phyloP scores from a whole-genome alignment of 2,888 invertebrate species.

The Ectemnius lituratus region DNA sequence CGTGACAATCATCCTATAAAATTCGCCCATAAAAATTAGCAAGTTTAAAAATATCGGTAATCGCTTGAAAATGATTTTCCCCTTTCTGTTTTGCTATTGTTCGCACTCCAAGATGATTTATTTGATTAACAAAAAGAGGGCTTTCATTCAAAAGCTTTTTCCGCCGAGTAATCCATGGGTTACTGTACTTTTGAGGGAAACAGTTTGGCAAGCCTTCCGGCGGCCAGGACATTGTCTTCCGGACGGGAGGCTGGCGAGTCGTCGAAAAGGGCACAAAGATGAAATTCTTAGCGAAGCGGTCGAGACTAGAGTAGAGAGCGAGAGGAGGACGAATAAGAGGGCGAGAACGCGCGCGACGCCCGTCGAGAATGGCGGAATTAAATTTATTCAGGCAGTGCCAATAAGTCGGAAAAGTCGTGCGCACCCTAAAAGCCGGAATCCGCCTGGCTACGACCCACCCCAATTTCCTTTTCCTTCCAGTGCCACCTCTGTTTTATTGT shows the following conservation, averaged over 20 bases:
- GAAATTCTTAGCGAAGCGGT: conserved; percentile 68
- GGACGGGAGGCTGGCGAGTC: conserved; percentile 52
- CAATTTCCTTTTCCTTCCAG: conserved; percentile 25
- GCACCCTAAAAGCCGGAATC: conserved; percentile 72
- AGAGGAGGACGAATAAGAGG: conserved; percentile 10
- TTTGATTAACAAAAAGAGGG: no score
- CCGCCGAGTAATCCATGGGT: no score
- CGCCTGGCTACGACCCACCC: conserved; percentile 44
- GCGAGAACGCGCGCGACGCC: conserved; percentile 35
- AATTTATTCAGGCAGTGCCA: conserved; percentile 76
- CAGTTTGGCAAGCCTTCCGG: neutral
- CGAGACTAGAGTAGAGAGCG: conserved; percentile 56
- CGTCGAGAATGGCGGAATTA: conserved; percentile 70
- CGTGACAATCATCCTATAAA: no score
- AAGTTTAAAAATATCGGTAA: no score
- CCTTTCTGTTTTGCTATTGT: no score
- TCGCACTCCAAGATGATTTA: no score
- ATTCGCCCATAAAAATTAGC: no score
- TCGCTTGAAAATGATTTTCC: no score
- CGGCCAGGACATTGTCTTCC: conserved; percentile 39
- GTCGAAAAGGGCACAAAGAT: conserved; percentile 62
- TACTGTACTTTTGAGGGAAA: no score
- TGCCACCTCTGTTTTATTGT: conserved; percentile 58
- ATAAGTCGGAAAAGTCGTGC: conserved; percentile 71
- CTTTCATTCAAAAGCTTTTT: no score